These are phyloP conservation scores for Ranitomeya imitator DNA, from an alignment of 2,113 vertebrate species.

Conservation along the genomic window DNA sequence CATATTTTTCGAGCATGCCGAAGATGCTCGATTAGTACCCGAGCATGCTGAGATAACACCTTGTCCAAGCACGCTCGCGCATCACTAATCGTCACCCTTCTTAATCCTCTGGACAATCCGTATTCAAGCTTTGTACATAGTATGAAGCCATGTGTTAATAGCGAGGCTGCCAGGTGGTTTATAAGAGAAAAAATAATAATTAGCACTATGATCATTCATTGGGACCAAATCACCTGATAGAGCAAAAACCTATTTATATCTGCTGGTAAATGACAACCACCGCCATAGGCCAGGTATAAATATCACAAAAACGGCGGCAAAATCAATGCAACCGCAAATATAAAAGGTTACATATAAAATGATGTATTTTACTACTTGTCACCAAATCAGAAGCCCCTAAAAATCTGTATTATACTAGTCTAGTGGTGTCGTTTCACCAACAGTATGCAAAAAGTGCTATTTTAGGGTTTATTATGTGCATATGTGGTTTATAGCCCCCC, in stretches of 20 bases:
- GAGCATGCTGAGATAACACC: too few species aligned
- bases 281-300: conserved; percentile 62
- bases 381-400: background rate
- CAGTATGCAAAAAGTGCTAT: background rate
- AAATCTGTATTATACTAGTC: background rate
- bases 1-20: too few species aligned
- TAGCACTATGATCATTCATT: conserved; percentile 59
- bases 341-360: background rate
- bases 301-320: background rate
- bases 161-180: conserved; percentile 55
- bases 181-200: conserved; percentile 58
- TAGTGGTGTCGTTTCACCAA: background rate
- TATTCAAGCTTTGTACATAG: background rate
- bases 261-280: conserved; percentile 36
- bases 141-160: background rate
- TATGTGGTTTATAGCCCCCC: background rate
- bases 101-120: conserved; percentile 6
- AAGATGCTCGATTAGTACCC: too few species aligned
- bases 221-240: conserved; percentile 60
- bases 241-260: conserved; percentile 64
- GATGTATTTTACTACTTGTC: background rate
- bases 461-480: background rate
- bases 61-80: too few species aligned
- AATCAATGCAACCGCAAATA: background rate
- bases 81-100: background rate